phyloP scores from a whole-genome alignment of 1,140 invertebrate species.

The Drosophila arizonae region DNA sequence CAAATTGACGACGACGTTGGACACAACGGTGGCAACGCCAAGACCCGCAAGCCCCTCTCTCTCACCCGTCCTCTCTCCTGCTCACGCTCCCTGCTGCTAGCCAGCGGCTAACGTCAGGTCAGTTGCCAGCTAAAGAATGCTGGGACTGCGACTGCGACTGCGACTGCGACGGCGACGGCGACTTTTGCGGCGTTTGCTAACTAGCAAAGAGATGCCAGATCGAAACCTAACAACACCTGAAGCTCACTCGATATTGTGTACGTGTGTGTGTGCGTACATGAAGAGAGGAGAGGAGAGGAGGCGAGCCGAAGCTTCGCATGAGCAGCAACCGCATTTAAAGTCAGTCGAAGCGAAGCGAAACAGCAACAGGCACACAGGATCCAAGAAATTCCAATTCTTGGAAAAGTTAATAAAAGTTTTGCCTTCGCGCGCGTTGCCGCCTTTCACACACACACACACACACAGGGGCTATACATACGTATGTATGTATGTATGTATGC shows the following conservation, averaged over 20 bases:
- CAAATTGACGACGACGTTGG: conserved; percentile 59
- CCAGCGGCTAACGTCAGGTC: conserved; percentile 21
- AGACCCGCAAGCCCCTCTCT: background rate
- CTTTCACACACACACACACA: conserved; percentile 52
- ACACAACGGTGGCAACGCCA: conserved; percentile 25
- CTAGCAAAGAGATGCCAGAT: conserved; percentile 62
- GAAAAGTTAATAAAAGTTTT: conserved; percentile 81
- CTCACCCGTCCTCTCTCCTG: background rate
- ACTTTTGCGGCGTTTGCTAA: conserved; percentile 55
- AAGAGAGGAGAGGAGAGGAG: conserved; percentile 4
- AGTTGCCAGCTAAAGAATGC: conserved; percentile 58
- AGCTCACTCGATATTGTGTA: conserved; percentile 52
- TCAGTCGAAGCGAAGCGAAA: conserved; percentile 76
- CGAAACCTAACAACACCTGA: conserved; percentile 67
- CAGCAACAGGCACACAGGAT: conserved; percentile 74
- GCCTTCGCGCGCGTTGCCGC: conserved; percentile 64
- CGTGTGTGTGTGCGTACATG: conserved; percentile 29
- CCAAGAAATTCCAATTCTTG: conserved; percentile 79
- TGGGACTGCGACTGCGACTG: conserved; percentile 40
- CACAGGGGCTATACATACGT: background rate
- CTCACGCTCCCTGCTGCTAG: background rate
- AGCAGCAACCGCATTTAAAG: conserved; percentile 64
- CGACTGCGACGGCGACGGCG: conserved; percentile 10
- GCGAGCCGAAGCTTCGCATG: conserved; percentile 47
- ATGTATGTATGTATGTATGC: background rate